These are phyloP conservation scores for Spodoptera picta DNA, from an alignment of 2,888 invertebrate species.

Conservation along the genomic window DNA sequence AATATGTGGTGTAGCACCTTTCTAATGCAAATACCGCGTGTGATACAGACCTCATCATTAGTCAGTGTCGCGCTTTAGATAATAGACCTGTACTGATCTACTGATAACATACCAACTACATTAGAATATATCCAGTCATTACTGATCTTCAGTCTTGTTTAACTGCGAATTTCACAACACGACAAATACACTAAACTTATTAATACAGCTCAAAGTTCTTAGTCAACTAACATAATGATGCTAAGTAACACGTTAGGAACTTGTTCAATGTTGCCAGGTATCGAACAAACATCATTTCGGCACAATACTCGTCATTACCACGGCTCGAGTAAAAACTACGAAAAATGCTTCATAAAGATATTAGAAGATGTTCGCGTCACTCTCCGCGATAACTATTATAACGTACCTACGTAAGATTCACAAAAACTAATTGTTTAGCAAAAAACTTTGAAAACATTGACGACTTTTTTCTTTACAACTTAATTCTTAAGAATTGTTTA, in stretches of 20 bases:
- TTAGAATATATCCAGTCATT: not conserved
- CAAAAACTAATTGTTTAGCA: conserved; percentile 2
- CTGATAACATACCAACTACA: conserved; percentile 4
- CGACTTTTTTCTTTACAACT: too few relatives aligned
- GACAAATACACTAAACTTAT: too few relatives aligned
- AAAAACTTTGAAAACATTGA: too few relatives aligned
- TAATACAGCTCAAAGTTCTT: not conserved
- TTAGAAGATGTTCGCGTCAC: conserved; percentile 27
- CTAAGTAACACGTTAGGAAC: conserved; percentile 1
- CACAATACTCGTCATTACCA: conserved; percentile 14
- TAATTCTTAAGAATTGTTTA: too few relatives aligned
- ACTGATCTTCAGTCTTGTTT: not conserved
- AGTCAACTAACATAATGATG: conserved; percentile 1
- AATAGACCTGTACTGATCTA: conserved; percentile 3
- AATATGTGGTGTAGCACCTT: conserved; percentile 1
- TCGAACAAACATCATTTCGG: conserved; percentile 23
- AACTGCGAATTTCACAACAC: too few relatives aligned
- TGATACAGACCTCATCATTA: not conserved
- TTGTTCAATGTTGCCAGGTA: conserved; percentile 11
- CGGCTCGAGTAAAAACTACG: conserved; percentile 8
- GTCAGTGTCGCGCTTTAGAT: conserved; percentile 6
- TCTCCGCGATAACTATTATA: not conserved
- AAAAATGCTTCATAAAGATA: conserved; percentile 24
- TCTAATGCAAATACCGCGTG: conserved; percentile 7
- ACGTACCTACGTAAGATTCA: not conserved